Base-by-base conservation (phyloP, 2,113 vertebrate species). In the Anolis sagrei region DNA sequence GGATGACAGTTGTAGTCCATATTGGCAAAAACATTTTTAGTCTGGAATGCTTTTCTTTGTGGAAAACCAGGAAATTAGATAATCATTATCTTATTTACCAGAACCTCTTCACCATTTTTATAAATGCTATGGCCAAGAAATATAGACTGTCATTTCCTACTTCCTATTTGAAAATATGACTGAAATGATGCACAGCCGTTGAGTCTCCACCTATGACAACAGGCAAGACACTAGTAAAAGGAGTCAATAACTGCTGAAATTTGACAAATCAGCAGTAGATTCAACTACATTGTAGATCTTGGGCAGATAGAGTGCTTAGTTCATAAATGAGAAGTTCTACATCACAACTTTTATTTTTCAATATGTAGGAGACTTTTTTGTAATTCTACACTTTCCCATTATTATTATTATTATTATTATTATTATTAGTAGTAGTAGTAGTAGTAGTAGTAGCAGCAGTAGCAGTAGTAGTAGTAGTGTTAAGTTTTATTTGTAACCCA, bases 41-140 rank as follows among this genome's bases (percentile, higher is more conserved):
- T 81, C 14, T 64, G 27, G 82, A 13, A 6, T 79, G 2, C 51
- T 48, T n/a, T 84, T 13, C 39, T 89, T 85, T 83, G 81, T 70
- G 76, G 87, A 89, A 82, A 58, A 5, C 2, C 44, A 61, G 2
- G 4, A 62, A 64, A 87, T 25, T n/a, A 62, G 64, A 86, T 32
- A 49, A 89, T 4, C 79, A 84, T 73, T 74, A 61, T 29, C 49
- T 76, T 85, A 77, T 89, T 92, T 94, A 77, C 69, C 87, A 69
- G 61, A 92, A 91, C 1, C 0, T 87, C 36, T 84, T 90, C 85
- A 2, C 68, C 87, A 85, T 81, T 86, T 19, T 78, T 32, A 88
- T 82, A 90, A 92, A 89, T 87, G 32, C 19, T 81, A 36, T 48
- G 54, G 74, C 75, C 82, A 51, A 23, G 29, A 74, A 7, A 91